phyloP scores from a whole-genome alignment of 2,888 invertebrate species.

The Temnothorax unifasciatus region DNA sequence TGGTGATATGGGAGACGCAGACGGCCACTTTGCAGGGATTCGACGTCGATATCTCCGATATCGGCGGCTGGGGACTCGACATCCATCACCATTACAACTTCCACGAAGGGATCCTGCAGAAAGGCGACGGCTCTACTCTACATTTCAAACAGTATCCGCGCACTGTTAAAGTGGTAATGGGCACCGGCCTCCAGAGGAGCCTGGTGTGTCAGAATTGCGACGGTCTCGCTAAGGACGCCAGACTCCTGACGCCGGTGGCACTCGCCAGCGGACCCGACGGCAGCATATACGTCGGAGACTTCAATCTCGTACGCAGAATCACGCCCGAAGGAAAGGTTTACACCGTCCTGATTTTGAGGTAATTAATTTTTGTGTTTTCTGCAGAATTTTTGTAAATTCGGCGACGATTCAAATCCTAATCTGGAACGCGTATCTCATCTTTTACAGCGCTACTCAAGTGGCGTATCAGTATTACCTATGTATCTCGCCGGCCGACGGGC shows the following conservation, averaged over 20 bases:
- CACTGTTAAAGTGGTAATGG: conserved; percentile 97
- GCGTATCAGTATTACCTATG: conserved; percentile 99
- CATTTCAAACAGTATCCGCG: conserved; percentile 97
- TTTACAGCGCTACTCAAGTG: conserved; percentile 95
- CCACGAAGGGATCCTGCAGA: conserved; percentile 98
- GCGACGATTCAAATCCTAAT: conserved; percentile 7
- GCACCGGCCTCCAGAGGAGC: conserved; percentile 95
- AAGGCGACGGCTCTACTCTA: conserved; percentile 98
- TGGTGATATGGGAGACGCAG: conserved; percentile 98
- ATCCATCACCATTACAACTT: conserved; percentile 99
- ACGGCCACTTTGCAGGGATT: conserved; percentile 97
- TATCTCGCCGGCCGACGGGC: conserved; percentile 98
- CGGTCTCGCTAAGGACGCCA: conserved; percentile 94
- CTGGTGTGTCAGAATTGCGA: conserved; percentile 96
- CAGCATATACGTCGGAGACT: conserved; percentile 98
- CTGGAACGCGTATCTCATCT: conserved; percentile 1
- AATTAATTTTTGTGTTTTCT: conserved; percentile 68
- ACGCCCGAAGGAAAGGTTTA: conserved; percentile 96
- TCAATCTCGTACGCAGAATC: conserved; percentile 96
- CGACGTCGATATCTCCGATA: conserved; percentile 98
- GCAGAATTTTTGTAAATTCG: neutral
- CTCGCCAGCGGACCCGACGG: conserved; percentile 98
- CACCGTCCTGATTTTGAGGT: conserved; percentile 95
- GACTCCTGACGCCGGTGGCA: conserved; percentile 96
- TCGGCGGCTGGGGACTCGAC: conserved; percentile 99